A percentile compares a stretch with the other conserved stretches of the same genome.
Conservation (phyloP, 2,888 invertebrate species). For the Synanthedon andrenaeformis region DNA sequence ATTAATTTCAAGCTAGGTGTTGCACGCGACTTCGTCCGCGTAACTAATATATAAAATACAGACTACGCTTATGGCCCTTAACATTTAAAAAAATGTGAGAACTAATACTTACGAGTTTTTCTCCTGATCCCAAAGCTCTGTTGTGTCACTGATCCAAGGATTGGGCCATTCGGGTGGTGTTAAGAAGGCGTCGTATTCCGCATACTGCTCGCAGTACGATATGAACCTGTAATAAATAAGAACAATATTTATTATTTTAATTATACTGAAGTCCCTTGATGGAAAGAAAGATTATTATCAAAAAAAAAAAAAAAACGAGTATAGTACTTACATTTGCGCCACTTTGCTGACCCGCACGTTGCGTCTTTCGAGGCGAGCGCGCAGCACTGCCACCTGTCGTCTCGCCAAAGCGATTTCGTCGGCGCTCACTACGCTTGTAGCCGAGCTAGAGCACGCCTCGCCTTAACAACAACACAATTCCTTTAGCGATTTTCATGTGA, state of each 20-base stretch:
- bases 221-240: slow-evolving; percentile 73
- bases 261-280: no score
- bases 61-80: no score
- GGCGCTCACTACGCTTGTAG: neutral
- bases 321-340: slow-evolving; percentile 88
- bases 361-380: slow-evolving; percentile 84
- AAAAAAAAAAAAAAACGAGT: no score
- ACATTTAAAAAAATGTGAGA: no score
- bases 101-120: slow-evolving; percentile 77
- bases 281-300: no score
- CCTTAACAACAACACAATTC: no score
- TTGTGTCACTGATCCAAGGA: slow-evolving; percentile 96
- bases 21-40: no score
- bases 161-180: slow-evolving; percentile 94
- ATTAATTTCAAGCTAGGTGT: no score
- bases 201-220: slow-evolving; percentile 94
- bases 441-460: no score
- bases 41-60: no score
- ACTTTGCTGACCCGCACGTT: slow-evolving; percentile 94
- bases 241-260: no score
- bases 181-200: slow-evolving; percentile 96
- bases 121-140: slow-evolving; percentile 98
- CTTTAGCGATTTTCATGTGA: no score
- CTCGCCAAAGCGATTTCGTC: slow-evolving; percentile 67
- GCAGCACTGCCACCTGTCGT: slow-evolving; percentile 80